A percentile compares a stretch with the other conserved stretches of the same genome.
phyloP scores from a whole-genome alignment of 1,140 invertebrate genomes.

The Drosophila sechellia region DNA sequence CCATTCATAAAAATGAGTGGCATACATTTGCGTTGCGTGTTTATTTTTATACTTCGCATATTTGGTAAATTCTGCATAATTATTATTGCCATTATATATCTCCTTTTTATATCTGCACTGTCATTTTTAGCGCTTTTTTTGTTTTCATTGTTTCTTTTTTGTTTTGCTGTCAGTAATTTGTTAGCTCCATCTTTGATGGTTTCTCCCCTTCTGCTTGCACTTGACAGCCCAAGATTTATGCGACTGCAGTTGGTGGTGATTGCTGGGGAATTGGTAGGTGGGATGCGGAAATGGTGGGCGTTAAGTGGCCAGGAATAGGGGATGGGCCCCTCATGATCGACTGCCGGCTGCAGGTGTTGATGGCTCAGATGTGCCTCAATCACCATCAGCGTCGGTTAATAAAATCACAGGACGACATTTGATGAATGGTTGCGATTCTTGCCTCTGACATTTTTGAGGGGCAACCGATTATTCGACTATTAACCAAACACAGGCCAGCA shows the following conservation, averaged over 20 bases:
- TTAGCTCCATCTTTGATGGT: conserved; percentile 53
- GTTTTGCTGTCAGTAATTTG: conserved; percentile 41
- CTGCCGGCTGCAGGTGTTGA: conserved; percentile 67
- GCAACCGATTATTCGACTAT: conserved; percentile 65
- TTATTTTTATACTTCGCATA: conserved; percentile 49
- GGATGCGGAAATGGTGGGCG: neutral
- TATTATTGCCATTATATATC: conserved; percentile 47
- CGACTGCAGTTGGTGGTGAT: conserved; percentile 54
- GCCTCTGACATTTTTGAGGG: conserved; percentile 55
- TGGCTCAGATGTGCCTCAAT: conserved; percentile 77
- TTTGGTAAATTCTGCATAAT: conserved; percentile 65
- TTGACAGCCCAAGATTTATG: conserved; percentile 74
- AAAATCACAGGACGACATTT: conserved; percentile 74
- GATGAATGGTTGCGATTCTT: conserved; percentile 73
- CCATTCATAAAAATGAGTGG: conserved; percentile 75
- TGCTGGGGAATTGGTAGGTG: conserved; percentile 15
- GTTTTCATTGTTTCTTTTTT: conserved; percentile 12
- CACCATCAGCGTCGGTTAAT: conserved; percentile 80
- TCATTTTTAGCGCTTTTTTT: neutral
- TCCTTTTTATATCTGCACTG: conserved; percentile 1
- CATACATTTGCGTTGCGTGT: conserved; percentile 74
- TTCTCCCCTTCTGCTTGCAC: conserved; percentile 32
- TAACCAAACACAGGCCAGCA: conserved; percentile 39
- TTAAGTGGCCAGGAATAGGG: neutral
- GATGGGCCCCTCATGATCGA: conserved; percentile 28